phyloP scores from a whole-genome alignment of 2,888 invertebrate species.

The Cheilosia scutellata region DNA sequence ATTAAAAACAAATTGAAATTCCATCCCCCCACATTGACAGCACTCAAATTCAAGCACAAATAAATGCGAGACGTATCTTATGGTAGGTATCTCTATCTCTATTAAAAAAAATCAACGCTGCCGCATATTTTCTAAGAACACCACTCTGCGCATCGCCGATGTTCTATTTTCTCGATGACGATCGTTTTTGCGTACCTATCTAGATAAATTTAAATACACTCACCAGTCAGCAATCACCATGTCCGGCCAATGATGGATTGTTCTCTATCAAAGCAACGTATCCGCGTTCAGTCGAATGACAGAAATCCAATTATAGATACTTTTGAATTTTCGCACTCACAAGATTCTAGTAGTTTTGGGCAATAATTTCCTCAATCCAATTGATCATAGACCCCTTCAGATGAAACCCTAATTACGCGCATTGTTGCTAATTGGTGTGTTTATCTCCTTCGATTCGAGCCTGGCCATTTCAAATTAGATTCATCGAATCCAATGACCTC shows the following conservation, averaged over 20 bases:
- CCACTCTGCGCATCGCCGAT: neutral
- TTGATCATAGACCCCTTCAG: conserved; percentile 7
- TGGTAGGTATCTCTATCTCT: too few species aligned
- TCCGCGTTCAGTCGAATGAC: conserved; percentile 21
- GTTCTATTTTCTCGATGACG: conserved; percentile 38
- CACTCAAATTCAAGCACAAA: neutral
- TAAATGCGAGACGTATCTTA: neutral
- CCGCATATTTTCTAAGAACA: conserved; percentile 30
- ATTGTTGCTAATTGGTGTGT: conserved; percentile 36
- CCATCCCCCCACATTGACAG: neutral
- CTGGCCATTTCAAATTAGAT: conserved; percentile 22
- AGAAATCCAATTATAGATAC: conserved; percentile 17
- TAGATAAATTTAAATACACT: conserved; percentile 28
- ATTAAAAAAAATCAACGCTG: conserved; percentile 11
- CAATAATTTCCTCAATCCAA: conserved; percentile 41
- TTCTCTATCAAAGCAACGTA: conserved; percentile 23
- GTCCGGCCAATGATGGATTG: conserved; percentile 43
- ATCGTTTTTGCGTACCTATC: conserved; percentile 2
- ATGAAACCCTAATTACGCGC: conserved; percentile 19
- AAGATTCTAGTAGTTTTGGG: conserved; percentile 12
- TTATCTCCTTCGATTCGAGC: conserved; percentile 43
- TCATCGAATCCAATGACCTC: conserved; percentile 52
- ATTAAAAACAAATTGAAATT: neutral
- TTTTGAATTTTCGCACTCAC: conserved; percentile 2
- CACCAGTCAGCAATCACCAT: neutral